Evolutionary conservation across 1,140 invertebrate genomes (phyloP).

Genomic region (Chironomus tepperi): DNA sequence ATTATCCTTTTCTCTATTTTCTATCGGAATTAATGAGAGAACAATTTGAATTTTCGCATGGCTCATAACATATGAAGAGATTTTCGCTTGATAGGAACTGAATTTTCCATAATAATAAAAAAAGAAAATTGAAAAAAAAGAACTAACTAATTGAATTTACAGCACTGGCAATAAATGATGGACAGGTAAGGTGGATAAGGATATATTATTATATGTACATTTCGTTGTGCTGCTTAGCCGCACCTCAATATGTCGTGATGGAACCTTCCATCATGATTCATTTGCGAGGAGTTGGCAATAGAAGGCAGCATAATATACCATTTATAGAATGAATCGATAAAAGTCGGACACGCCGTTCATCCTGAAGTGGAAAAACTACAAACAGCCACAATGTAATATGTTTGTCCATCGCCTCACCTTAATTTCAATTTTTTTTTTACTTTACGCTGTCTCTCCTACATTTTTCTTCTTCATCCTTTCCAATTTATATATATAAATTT

Average conservation of each 20-base stretch:
- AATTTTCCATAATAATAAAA: no score
- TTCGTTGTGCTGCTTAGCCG: background rate
- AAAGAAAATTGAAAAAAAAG: no score
- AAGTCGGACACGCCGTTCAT: background rate
- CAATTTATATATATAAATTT: no score
- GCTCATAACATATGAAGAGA: no score
- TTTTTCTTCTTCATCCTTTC: background rate
- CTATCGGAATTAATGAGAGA: no score
- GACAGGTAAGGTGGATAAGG: background rate
- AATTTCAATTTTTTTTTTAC: background rate
- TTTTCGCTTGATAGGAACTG: no score
- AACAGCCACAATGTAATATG: background rate
- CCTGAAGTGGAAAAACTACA: background rate
- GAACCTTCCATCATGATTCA: background rate
- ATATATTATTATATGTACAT: background rate
- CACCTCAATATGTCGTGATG: background rate
- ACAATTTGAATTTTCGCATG: no score
- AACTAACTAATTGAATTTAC: background rate
- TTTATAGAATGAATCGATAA: background rate
- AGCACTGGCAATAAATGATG: background rate
- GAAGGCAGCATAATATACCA: background rate
- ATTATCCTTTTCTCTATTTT: no score
- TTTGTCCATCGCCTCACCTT: conserved; percentile 11
- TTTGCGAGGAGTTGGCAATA: background rate
- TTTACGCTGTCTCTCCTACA: background rate